These are phyloP conservation scores for Petrocephalus zakoni DNA, from an alignment of 2,113 vertebrate species.

Conservation along the genomic window DNA sequence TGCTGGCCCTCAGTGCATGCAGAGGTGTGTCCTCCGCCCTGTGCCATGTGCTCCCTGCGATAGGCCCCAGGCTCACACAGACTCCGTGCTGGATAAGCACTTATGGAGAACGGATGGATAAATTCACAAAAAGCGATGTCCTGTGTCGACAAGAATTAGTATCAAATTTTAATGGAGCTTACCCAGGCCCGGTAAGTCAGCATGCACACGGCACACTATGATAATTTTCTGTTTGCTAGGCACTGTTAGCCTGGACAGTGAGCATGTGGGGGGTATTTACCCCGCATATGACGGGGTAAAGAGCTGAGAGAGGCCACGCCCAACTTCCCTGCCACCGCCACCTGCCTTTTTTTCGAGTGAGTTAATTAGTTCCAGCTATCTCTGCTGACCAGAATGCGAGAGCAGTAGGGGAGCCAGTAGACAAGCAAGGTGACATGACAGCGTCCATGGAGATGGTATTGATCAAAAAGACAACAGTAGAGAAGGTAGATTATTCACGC, in stretches of 20 bases:
- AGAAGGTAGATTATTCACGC: constrained; percentile 15
- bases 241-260: neutral
- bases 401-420: constrained; percentile 11
- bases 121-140: neutral
- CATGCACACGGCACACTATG: neutral
- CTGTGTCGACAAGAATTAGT: neutral
- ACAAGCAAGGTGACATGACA: constrained; percentile 18
- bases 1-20: neutral
- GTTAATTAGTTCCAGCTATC: constrained; percentile 24
- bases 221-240: neutral
- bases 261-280: neutral
- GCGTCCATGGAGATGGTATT: constrained; percentile 13
- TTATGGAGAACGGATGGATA: neutral
- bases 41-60: neutral
- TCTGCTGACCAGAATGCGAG: constrained; percentile 15
- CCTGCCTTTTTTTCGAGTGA: neutral
- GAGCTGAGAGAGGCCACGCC: neutral
- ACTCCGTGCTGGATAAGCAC: neutral
- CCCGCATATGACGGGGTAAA: neutral
- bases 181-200: neutral
- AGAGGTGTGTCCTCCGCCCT: neutral
- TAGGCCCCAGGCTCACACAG: neutral
- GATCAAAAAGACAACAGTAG: constrained; percentile 21
- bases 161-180: neutral
- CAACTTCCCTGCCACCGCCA: neutral